Base-by-base conservation (phyloP, 1,140 invertebrate genomes). In the Tetragnatha versicolor region DNA sequence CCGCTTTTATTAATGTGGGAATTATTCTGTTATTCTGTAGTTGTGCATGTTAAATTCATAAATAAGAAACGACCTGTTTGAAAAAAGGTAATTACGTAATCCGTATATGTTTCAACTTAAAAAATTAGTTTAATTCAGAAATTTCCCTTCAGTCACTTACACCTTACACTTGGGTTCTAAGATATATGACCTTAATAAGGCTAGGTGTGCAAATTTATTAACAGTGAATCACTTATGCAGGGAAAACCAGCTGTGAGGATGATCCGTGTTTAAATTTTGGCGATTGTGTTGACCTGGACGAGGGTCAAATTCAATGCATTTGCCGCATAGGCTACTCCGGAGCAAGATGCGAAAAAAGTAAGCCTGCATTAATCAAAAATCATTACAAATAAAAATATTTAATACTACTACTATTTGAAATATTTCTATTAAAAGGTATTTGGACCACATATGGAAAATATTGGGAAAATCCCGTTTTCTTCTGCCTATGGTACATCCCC, bases 191-290 rank as follows among this genome's bases (percentile, higher is more conserved):
- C n/a, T n/a, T n/a, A n/a, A n/a, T n/a, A n/a, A n/a, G n/a, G n/a
- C n/a, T n/a, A n/a, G n/a, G n/a, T n/a, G n/a, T n/a, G n/a, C n/a
- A n/a, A n/a, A n/a, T n/a, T n/a, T n/a, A n/a, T n/a, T n/a, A n/a
- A n/a, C 3, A 39, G 17, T 47, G 0, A 42, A 25, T 10, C 12
- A 58, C 6, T 58, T 9, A n/a, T 61, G 35, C 27, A 75, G 70
- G 29, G 0, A 47, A 75, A 49, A 75, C 58, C 2, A 75, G 51
- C 29, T 75, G 70, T 31, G 33, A 45, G 2, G 58, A 75, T n/a
- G 58, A 75, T 47, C 58, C 70, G 0, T 75, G 70, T 29, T 7
- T 49, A 31, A 61, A 75, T 49, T 75, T 75, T 35, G 20, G 29
- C 12, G 39, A 22, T 10, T 75, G 70, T 17, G 25, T 75, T 25